Evolutionary conservation across 37 sponge, comb jelly and placozoan species (phyloP), one percentile per base, ranked within the genome.

Genomic region (Trichoplax adhaerens): DNA sequence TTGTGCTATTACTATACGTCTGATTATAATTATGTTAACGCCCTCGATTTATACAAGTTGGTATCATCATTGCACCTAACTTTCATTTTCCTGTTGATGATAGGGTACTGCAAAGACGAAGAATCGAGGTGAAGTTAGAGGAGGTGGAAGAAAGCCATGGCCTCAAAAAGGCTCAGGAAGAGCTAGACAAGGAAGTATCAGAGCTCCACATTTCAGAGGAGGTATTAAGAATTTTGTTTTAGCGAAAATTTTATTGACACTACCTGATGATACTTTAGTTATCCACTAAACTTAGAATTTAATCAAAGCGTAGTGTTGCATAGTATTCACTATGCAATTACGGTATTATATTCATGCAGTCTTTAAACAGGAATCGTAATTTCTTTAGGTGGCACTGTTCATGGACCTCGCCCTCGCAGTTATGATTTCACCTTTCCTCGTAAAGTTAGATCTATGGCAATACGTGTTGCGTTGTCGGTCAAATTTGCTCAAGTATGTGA

Each of bases 81-180:
- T 29, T 29, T 29, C 29, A 29, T 29, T 29, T 29, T 29, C 12
- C 62, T 60, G 12, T 60, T 60, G 12, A n/a, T 60, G 12, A n/a
- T 12, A 67, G 69, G 94, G 94, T 4, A 81, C 81, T 48, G 94
- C 87, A 3, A 82, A 80, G 52, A 82, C 83, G 53, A 93, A 93
- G 70, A 68, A 68, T 5, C 69, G 94, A 47, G 74, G 74, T 6
- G 94, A 93, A 68, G 91, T 89, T 50, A 77, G 94, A 60, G 94
- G 94, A 46, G 90, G 94, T 7, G 94, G 94, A 1, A 71, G 82
- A 3, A 93, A 93, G 62, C 94, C 91, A 54, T 72, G 84, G 77
- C 73, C 54, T 8, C 94, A 93, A 73, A 93, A 93, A 71, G 91
- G 91, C 2, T 50, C 69, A 6, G 94, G 94, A 48, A 52, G 70